A percentile compares a stretch with the other conserved stretches of the same genome.
These are phyloP conservation scores for Psittacula derbiana DNA, from an alignment of 2,797 vertebrate species.

Conservation along the genomic window DNA sequence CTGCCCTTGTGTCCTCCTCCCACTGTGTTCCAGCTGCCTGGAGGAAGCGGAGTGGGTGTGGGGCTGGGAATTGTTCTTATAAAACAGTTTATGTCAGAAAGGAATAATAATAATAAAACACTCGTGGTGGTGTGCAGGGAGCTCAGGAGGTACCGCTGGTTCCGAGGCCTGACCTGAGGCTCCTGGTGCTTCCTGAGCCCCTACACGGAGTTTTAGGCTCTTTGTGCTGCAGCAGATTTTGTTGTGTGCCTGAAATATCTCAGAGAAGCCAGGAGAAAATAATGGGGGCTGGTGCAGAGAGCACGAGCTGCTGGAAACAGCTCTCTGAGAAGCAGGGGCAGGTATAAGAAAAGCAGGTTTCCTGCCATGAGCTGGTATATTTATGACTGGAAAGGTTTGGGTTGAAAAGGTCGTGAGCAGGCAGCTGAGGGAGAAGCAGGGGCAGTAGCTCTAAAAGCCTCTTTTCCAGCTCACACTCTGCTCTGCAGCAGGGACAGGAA, in stretches of 20 bases:
- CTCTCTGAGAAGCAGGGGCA: neutral
- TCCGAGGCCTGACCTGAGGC: neutral
- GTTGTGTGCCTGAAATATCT: neutral
- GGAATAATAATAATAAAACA: conserved; percentile 1
- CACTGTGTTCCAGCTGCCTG: neutral
- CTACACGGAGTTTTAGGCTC: neutral
- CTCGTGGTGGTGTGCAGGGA: neutral
- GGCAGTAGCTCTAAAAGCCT: neutral
- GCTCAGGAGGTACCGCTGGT: neutral
- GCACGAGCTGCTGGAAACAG: fast-evolving
- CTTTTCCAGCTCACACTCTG: fast-evolving
- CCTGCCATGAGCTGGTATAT: neutral
- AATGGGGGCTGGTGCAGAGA: fast-evolving
- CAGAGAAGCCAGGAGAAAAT: fast-evolving
- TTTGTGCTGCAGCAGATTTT: neutral
- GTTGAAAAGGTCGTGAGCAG: conserved; percentile 2
- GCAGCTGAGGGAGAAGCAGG: neutral
- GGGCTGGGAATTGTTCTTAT: conserved; percentile 46
- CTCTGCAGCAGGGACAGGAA: neutral
- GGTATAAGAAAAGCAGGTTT: neutral
- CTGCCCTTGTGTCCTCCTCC: neutral
- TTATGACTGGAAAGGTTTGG: conserved; percentile 12
- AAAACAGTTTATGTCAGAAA: neutral
- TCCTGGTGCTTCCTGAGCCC: neutral
- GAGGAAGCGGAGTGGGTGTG: conserved; percentile 35